phyloP scores from a whole-genome alignment of 2,888 invertebrate species.

The Phlogophora meticulosa region DNA sequence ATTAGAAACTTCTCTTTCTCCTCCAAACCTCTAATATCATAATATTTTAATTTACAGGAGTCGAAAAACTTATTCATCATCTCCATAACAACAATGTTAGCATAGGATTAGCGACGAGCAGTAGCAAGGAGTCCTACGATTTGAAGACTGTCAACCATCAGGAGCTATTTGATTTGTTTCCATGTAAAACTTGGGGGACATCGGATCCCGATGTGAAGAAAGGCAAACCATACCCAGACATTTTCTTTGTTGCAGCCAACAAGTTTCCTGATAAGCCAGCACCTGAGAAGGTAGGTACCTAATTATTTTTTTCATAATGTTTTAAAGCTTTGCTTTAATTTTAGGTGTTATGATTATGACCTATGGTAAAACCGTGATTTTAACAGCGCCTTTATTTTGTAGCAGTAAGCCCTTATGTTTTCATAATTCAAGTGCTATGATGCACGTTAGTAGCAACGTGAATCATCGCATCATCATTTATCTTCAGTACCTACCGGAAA shows the following conservation, averaged over 20 bases:
- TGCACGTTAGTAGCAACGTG: no score
- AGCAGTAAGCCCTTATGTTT: no score
- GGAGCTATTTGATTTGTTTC: conserved; percentile 92
- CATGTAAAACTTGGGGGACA: conserved; percentile 95
- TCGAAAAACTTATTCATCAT: conserved; percentile 94
- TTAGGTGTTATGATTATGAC: no score
- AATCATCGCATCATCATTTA: no score
- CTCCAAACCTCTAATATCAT: no score
- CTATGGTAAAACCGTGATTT: no score
- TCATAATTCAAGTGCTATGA: no score
- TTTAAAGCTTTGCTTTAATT: not conserved
- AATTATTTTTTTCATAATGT: not conserved
- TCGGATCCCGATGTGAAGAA: conserved; percentile 95
- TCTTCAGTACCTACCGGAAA: no score
- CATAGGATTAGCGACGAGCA: conserved; percentile 97
- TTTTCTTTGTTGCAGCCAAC: conserved; percentile 94
- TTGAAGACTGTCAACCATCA: conserved; percentile 93
- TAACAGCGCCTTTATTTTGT: no score
- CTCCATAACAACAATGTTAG: conserved; percentile 94
- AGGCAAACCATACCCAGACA: conserved; percentile 97
- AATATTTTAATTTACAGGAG: conserved; percentile 92
- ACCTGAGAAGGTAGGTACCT: conserved; percentile 86
- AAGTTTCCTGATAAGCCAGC: conserved; percentile 93
- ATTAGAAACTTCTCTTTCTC: no score
- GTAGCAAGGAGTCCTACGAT: conserved; percentile 93